Base-by-base conservation (phyloP, 2,888 invertebrate genomes). In the Nesidiocoris tenuis region DNA sequence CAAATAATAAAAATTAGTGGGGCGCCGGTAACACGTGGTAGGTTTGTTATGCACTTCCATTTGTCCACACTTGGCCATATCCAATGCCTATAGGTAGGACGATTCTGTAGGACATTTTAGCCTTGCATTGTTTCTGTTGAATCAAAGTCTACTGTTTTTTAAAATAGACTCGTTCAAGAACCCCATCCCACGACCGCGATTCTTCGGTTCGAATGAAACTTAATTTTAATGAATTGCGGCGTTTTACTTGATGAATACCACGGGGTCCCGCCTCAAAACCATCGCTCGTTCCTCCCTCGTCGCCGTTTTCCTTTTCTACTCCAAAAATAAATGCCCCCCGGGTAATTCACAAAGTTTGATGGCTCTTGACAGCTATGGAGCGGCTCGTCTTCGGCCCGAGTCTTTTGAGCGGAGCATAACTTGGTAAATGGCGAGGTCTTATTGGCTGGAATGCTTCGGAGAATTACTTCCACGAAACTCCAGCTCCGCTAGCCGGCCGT, bases 301-400 rank as follows among this genome's bases (percentile, higher is more conserved):
- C 55, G 7, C 12, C 19, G 55, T 67, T 67, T n/a, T 5, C 67
- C n/a, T 2, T 23, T 56, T 22, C 55, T 21, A 19, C 55, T 19
- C 55, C 55, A 21, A 67, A 67, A 67, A 67, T 67, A 16, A 67
- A 67, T 67, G 67, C 56, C 56, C 12, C 54, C 39, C 19, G 67
- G 21, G 67, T 55, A 67, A 67, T 67, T 67, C 56, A 56, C 67
- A 54, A 67, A 67, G 67, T 67, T 67, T 67, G 67, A 67, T 67
- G 67, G 67, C 56, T 56, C 25, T 55, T 21, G 56, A 21, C 22
- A 65, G 56, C 65, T 18, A 39, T 39, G 39, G 39, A 3, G 18
- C 39, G 39, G 19, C 65, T 65, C 9, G 67, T 67, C 19, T 67
- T 67, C 55, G 16, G 22, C 56, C 23, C 67, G 16, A 55, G n/a